Base-by-base conservation (phyloP, 2,888 invertebrate genomes). In the Taenaris catops region DNA sequence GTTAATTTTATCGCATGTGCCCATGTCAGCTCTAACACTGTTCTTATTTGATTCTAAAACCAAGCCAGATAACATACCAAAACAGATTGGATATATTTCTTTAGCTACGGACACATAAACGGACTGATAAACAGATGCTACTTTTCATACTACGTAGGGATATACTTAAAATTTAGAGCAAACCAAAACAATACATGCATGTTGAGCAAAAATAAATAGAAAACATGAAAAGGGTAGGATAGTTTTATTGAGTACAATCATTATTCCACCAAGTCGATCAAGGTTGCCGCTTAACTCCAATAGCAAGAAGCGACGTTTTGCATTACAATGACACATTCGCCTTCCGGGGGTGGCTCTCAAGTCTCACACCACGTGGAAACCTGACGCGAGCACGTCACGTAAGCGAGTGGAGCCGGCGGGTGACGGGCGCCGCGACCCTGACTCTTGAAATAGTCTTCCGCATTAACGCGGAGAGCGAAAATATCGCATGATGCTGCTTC, bases 381-480 rank as follows among this genome's bases (percentile, higher is more conserved):
- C 38, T 33, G 44, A 53, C 35, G 50, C 51, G 44, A 35, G 38
- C 32, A 42, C 48, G 48, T 46, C 44, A 46, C 28, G 19, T 35
- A 31, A 56, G 53, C 51, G 48, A 42, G 25, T 28, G 27, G 36
- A 34, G 41, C 42, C 37, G 45, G 46, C 49, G 51, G 59, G 67
- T 64, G 65, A 46, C 64, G 68, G 69, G 74, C 66, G 69, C 67
- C 60, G 46, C 56, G 83, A 65, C 86, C 84, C 81, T 87, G 84
- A 83, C 84, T 84, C 87, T 84, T 86, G 83, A 86, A 86, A 86
- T 86, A 86, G 86, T 83, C 86, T 84, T 86, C 86, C 86, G 86
- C 78, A 72, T 84, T 78, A 79, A 72, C 70, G 72, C 56, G 55
- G 70, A 71, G 70, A 72, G 78, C 79, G 68, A 81, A 86, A 84